Evolutionary conservation across 2,888 invertebrate genomes (phyloP), one percentile per base, ranked within the genome.

Genomic region (Neoaliturus tenellus): DNA sequence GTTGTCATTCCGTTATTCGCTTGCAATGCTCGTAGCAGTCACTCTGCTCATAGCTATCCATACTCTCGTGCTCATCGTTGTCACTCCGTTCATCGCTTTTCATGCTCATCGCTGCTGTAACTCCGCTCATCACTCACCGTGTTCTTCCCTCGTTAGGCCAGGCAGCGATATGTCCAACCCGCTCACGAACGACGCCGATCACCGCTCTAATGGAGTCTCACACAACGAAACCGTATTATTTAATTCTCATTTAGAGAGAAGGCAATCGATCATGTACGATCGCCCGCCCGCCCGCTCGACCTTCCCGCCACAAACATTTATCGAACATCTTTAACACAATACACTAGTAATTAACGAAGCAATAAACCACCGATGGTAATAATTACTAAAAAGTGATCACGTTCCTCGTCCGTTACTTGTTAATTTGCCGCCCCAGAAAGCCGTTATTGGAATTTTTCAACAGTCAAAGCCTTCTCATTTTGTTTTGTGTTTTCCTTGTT

Each of bases 221-320:
- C 71, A 73, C 71, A 41, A 41, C 41, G 71, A 73, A 73, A 73
- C 71, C 39, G 71, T 73, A 73, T 73, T 35, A 73, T 73, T 73
- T 73, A 73, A 73, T 73, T 73, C 71, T 73, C 71, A 73, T 73
- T 73, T 73, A 73, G 23, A 33, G 39, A 41, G 71, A 41, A 23
- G 71, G 71, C 71, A 5, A 73, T 73, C 71, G 20, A 41, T 73
- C 71, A 73, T 41, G 25, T 8, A 6, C 71, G 25, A 17, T 69
- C 35, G 69, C 28, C n/a, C 5, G 25, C 71, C 41, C 23, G 39
- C 12, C 12, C 69, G 35, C 3, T 33, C 35, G 10, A n/a, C 25
- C 28, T 8, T 23, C 58, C 28, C 8, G 5, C 23, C 28, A 25
- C 28, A n/a, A n/a, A n/a, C 8, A 14, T 31, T 67, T 67, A 55